Conservation (phyloP, 2,888 invertebrate genomes). For the Leptopterna dolabrata region DNA sequence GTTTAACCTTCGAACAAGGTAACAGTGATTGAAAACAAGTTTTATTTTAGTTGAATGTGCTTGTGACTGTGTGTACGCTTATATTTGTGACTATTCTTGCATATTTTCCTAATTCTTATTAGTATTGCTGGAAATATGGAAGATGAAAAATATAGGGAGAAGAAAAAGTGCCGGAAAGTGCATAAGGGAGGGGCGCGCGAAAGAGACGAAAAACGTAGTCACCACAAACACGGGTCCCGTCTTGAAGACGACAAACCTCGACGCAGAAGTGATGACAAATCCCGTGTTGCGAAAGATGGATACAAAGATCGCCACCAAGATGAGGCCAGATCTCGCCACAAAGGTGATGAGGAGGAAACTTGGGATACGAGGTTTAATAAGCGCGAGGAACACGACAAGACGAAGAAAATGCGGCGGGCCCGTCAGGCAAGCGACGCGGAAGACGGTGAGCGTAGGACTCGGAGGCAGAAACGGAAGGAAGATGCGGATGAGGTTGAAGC, state of each 20-base stretch:
- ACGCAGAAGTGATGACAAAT: not conserved
- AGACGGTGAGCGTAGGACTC: not conserved
- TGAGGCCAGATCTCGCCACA: not conserved
- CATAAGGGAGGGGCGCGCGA: not conserved
- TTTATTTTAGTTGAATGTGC: no score
- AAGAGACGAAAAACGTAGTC: not conserved
- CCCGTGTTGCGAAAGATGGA: not conserved
- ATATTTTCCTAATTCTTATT: not conserved
- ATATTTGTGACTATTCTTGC: not conserved
- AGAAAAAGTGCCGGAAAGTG: not conserved
- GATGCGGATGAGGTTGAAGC: not conserved
- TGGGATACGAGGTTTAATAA: not conserved
- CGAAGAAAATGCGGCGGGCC: not conserved
- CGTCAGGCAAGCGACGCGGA: not conserved
- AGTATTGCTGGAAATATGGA: not conserved
- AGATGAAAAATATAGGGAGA: not conserved
- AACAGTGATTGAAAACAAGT: not conserved
- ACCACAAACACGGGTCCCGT: not conserved
- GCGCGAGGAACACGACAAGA: not conserved
- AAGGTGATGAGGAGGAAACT: not conserved
- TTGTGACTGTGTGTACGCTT: not conserved
- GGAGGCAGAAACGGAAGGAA: not conserved
- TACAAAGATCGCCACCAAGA: not conserved
- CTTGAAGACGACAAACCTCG: not conserved
- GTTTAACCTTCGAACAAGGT: not conserved